Base-by-base conservation (phyloP, 2,888 invertebrate species). In the Volucella inanis region DNA sequence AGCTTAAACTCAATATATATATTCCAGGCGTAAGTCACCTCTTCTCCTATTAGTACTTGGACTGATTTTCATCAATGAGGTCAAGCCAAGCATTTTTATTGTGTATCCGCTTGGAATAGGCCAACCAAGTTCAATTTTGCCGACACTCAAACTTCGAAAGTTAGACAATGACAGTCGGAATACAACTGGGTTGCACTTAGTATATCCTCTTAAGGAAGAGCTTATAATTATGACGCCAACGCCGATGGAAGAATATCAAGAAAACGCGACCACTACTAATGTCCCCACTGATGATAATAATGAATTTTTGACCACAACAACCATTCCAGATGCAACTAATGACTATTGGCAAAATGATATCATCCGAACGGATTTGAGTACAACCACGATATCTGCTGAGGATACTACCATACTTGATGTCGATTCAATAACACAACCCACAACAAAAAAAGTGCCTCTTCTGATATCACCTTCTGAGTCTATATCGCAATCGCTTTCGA, bases 81-180 rank as follows among this genome's bases (percentile, higher is more conserved):
- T 45, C 1, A 45, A 45, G 22, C 38, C 62, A 0, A 47, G 41
- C 0, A 31, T 65, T 50, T 72, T 65, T 31, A 43, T 79, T n/a
- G 78, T 79, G n/a, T 79, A 72, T 22, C 78, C 78, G 10, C 52
- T 52, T 52, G 49, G 45, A 59, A 38, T 59, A 8, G 50, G 41
- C 3, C 38, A 61, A 6, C 11, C 22, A 0, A 41, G 22, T 52
- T 9, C 49, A 11, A 15, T 57, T 11, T 49, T n/a, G 10, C 6
- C 52, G 3, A 59, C 10, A 39, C 31, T 67, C 15, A 3, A 38
- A 10, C 10, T 10, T 10, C 45, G 39, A 10, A 52, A 45, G 39
- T 47, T 65, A 2, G 45, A 47, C 11, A 39, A 3, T 3, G 31
- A 22, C 2, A 12, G 9, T 18, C 9, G 12, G 14, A 65, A 61